Evolutionary conservation across 2,113 vertebrate species (phyloP).

Genomic region (Ceratotherium simum): DNA sequence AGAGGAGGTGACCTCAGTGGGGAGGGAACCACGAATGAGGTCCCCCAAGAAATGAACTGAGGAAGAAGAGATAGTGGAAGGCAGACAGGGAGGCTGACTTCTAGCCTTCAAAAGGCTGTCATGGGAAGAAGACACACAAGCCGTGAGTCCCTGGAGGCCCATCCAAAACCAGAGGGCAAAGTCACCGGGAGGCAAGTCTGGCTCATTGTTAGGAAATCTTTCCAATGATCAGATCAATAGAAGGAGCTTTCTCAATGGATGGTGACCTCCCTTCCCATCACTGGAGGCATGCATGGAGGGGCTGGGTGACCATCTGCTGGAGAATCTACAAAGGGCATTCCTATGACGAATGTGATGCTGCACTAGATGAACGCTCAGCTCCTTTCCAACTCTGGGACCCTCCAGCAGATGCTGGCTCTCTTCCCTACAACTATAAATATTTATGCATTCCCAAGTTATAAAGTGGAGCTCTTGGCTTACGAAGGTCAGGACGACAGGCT

Average conservation of each 20-base stretch:
- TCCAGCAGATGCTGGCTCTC: not conserved
- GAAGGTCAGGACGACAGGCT: conserved; percentile 44
- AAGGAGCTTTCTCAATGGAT: not conserved
- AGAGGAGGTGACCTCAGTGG: not conserved
- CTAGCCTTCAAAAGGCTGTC: not conserved
- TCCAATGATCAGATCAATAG: not conserved
- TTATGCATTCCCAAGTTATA: conserved; percentile 68
- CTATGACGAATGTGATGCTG: rapidly evolving
- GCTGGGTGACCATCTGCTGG: not conserved
- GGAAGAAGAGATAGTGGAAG: not conserved
- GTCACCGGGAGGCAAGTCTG: not conserved
- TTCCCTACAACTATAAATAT: conserved; percentile 65
- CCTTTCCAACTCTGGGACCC: not conserved
- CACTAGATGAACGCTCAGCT: not conserved
- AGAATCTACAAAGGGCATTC: not conserved
- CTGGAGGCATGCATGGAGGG: not conserved
- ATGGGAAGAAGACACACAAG: not conserved
- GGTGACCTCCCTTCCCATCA: not conserved
- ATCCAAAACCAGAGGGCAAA: not conserved
- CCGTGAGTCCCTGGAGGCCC: not conserved
- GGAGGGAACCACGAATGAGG: not conserved
- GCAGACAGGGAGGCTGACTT: not conserved
- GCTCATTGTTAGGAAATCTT: not conserved
- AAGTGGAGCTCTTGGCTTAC: conserved; percentile 55
- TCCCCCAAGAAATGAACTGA: not conserved